Evolutionary conservation across 2,113 vertebrate genomes (phyloP).

Genomic region (Cromileptes altivelis): DNA sequence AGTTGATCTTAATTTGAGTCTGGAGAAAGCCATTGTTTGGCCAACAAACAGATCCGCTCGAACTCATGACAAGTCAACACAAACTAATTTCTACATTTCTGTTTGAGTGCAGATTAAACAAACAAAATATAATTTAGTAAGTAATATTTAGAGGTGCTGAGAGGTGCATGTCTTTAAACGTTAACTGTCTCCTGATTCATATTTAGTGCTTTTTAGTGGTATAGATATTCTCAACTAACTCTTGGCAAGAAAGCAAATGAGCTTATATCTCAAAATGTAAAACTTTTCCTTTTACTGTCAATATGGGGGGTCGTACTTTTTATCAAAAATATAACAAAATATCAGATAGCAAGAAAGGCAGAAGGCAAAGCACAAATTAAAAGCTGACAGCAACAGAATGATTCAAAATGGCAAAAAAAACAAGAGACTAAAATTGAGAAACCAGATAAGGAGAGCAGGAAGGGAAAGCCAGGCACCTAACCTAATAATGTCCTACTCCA

Average conservation of each 20-base stretch:
- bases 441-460: conserved; percentile 18
- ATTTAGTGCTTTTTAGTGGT: not conserved
- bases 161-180: not conserved
- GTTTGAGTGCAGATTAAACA: not conserved
- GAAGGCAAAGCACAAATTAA: not conserved
- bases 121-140: too few relatives aligned
- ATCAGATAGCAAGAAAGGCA: not conserved
- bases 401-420: not conserved
- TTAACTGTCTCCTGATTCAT: not conserved
- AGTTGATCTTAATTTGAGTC: too few relatives aligned
- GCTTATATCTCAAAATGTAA: not conserved
- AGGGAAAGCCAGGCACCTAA: conserved; percentile 26
- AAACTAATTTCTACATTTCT: not conserved
- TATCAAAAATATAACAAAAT: not conserved
- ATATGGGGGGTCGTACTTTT: not conserved
- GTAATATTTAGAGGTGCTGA: not conserved
- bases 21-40: too few relatives aligned
- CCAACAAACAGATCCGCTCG: too few relatives aligned
- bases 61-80: too few relatives aligned
- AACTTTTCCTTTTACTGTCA: not conserved
- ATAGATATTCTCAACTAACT: not conserved
- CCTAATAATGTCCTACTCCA: conserved; percentile 44
- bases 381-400: not conserved
- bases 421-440: not conserved
- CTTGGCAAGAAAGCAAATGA: not conserved